These are phyloP conservation scores for Terrapene triunguis DNA, from an alignment of 2,113 vertebrate genomes.

Conservation along the genomic window DNA sequence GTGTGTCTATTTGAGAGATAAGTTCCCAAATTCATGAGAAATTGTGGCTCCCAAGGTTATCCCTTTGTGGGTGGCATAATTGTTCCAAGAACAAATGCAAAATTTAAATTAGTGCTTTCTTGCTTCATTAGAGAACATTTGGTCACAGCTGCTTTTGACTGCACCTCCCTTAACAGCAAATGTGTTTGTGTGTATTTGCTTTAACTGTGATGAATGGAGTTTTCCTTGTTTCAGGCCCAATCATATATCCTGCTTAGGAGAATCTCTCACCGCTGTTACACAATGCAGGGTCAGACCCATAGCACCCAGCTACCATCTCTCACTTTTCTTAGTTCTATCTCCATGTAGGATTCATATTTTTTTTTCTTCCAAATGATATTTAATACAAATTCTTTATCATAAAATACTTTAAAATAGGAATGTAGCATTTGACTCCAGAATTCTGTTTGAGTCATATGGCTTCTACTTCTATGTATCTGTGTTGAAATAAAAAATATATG, in stretches of 20 bases:
- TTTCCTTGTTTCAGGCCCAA: background rate
- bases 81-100: constrained; percentile 56
- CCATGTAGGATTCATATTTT: background rate
- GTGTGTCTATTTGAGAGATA: constrained; percentile 54
- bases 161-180: constrained; percentile 13
- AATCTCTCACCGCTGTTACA: background rate
- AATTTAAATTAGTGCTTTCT: constrained; percentile 65
- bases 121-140: constrained; percentile 42
- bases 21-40: constrained; percentile 59
- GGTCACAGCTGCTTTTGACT: constrained; percentile 45
- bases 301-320: background rate
- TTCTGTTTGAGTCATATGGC: background rate
- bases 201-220: background rate
- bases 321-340: background rate
- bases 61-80: constrained; percentile 48
- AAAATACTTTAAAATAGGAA: background rate
- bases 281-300: background rate
- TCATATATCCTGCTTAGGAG: background rate
- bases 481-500: background rate
- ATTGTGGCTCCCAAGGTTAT: constrained; percentile 45
- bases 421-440: background rate
- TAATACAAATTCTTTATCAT: background rate
- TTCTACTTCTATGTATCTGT: background rate
- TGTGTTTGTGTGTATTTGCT: background rate
- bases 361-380: background rate